Evolutionary conservation across 1,140 invertebrate species (phyloP).

Genomic region (Drosophila lini): DNA sequence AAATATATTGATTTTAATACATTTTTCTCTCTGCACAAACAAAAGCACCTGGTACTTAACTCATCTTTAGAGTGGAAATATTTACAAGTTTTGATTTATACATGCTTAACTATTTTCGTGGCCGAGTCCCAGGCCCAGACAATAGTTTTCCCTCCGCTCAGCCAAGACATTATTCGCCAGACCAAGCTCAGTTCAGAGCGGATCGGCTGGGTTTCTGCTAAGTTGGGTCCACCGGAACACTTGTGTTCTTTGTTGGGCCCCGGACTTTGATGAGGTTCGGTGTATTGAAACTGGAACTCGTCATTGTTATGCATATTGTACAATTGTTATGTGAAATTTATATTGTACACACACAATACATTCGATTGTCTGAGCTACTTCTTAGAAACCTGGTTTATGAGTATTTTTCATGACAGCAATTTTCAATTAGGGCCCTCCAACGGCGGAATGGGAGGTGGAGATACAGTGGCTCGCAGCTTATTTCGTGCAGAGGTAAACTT

Average conservation of each 20-base stretch:
- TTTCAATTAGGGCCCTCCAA: slow-evolving; percentile 67
- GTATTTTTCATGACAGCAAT: slow-evolving; percentile 74
- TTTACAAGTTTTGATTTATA: slow-evolving; percentile 76
- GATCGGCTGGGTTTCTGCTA: slow-evolving; percentile 25
- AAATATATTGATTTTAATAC: too few relatives aligned
- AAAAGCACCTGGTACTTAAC: slow-evolving; percentile 12
- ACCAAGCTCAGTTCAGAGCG: slow-evolving; percentile 21
- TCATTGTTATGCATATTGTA: slow-evolving; percentile 81
- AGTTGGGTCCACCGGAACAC: slow-evolving; percentile 62
- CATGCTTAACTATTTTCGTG: slow-evolving; percentile 52
- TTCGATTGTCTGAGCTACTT: slow-evolving; percentile 71
- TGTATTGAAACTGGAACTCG: slow-evolving; percentile 61
- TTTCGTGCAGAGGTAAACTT: too few relatives aligned
- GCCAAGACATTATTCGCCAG: slow-evolving; percentile 44
- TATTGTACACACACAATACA: slow-evolving; percentile 55
- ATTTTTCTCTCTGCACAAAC: background rate
- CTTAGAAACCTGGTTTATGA: slow-evolving; percentile 73
- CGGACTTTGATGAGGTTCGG: slow-evolving; percentile 38
- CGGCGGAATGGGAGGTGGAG: slow-evolving; percentile 7
- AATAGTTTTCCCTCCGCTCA: slow-evolving; percentile 64
- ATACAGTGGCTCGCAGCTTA: too few relatives aligned
- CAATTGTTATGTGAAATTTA: slow-evolving; percentile 76
- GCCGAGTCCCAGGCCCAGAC: slow-evolving; percentile 48
- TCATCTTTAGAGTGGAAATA: slow-evolving; percentile 54
- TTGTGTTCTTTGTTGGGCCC: slow-evolving; percentile 53